A percentile compares a stretch with the other conserved stretches of the same genome.
phyloP scores from a whole-genome alignment of 1,140 invertebrate species.

The Ptiloglossa arizonensis region DNA sequence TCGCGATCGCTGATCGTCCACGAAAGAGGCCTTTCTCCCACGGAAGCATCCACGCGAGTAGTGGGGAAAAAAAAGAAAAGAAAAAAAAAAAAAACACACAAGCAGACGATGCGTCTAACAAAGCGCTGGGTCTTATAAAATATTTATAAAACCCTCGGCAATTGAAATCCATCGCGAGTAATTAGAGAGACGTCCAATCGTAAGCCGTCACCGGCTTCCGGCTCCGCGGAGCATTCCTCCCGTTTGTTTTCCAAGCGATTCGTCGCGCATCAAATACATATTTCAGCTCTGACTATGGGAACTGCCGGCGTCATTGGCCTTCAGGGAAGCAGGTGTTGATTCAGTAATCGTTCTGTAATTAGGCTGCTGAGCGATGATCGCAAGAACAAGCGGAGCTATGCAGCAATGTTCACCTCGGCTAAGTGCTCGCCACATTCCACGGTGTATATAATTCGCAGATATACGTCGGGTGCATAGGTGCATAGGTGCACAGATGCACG shows the following conservation, averaged over 20 bases:
- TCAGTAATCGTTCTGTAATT: constrained; percentile 73
- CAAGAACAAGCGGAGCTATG: constrained; percentile 68
- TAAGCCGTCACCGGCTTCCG: constrained; percentile 24
- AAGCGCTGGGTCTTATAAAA: neutral
- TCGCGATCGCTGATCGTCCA: too few relatives aligned
- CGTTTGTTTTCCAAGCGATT: constrained; percentile 7
- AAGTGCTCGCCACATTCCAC: constrained; percentile 73
- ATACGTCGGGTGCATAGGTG: neutral
- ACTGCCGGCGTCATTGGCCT: constrained; percentile 62
- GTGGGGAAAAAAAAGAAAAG: too few relatives aligned
- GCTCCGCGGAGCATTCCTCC: neutral
- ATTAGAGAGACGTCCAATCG: constrained; percentile 5
- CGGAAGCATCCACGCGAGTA: too few relatives aligned
- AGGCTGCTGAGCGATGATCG: constrained; percentile 71
- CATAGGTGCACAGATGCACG: neutral
- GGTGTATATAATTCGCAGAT: constrained; percentile 47
- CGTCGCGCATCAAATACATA: constrained; percentile 30
- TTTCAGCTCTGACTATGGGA: constrained; percentile 37
- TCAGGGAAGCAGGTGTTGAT: constrained; percentile 74
- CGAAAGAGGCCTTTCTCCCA: too few relatives aligned
- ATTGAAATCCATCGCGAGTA: constrained; percentile 6
- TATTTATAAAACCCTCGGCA: constrained; percentile 14
- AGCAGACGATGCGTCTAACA: neutral
- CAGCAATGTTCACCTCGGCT: constrained; percentile 49
- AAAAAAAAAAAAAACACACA: neutral